Percentiles rank a stretch among this genome's conserved stretches.
Evolutionary conservation across 2,797 vertebrate species (phyloP).

Genomic region (Pelochelys cantorii): DNA sequence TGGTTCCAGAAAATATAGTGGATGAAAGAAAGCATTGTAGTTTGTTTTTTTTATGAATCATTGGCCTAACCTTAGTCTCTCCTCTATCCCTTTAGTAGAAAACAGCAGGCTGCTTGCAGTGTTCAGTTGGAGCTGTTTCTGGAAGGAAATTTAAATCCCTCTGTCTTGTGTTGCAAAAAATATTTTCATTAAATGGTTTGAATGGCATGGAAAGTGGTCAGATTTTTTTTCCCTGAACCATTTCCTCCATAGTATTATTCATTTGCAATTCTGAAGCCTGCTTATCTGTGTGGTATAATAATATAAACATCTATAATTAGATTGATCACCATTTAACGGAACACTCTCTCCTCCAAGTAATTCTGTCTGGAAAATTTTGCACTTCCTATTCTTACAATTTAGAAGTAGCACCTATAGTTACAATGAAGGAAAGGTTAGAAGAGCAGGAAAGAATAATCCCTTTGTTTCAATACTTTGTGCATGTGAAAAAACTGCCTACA

Average conservation of each 20-base stretch:
- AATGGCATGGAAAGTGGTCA: background rate
- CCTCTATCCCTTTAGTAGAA: background rate
- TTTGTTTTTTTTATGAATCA: background rate
- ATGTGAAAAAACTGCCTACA: background rate
- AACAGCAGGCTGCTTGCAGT: background rate
- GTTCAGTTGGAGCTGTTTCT: background rate
- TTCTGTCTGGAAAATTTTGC: background rate
- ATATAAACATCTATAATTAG: slow-evolving; percentile 36
- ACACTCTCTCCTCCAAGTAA: slow-evolving; percentile 24
- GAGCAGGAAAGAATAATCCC: slow-evolving; percentile 28
- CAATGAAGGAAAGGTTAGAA: slow-evolving; percentile 8
- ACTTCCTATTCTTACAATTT: slow-evolving; percentile 34
- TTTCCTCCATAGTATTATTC: slow-evolving; percentile 22
- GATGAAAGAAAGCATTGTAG: slow-evolving; percentile 50
- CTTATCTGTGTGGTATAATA: slow-evolving; percentile 33
- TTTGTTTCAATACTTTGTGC: background rate
- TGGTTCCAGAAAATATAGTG: slow-evolving; percentile 13
- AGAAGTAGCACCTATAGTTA: slow-evolving; percentile 23
- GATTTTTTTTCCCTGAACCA: background rate
- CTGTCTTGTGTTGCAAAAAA: slow-evolving; percentile 1
- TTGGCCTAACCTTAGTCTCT: background rate
- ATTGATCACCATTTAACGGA: slow-evolving; percentile 42
- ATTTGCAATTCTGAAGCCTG: slow-evolving; percentile 37
- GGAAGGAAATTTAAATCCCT: background rate
- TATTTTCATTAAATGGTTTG: slow-evolving; percentile 6